These are phyloP conservation scores for Drymodes brunneopygia DNA, from an alignment of 2,113 vertebrate species.

Conservation along the genomic window DNA sequence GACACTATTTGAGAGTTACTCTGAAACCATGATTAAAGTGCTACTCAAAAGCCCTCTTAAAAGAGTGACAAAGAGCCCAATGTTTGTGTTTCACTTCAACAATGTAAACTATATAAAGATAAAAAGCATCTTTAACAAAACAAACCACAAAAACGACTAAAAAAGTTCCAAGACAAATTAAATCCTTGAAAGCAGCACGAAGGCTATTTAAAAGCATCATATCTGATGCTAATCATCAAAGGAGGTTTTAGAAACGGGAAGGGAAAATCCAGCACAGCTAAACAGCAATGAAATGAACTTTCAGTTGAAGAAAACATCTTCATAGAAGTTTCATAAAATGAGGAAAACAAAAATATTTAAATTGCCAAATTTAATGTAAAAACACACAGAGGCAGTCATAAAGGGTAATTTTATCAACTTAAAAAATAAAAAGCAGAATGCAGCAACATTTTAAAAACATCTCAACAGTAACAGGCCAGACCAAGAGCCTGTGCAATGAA, in stretches of 20 bases:
- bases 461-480: not conserved
- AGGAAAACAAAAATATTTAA: not conserved
- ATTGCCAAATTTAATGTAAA: not conserved
- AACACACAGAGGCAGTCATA: not conserved
- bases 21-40: not conserved
- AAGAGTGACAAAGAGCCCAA: not conserved
- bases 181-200: not conserved
- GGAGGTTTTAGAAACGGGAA: not conserved
- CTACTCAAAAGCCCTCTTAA: not conserved
- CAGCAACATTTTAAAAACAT: not conserved
- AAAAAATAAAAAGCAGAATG: not conserved
- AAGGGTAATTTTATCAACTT: not conserved
- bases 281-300: not conserved
- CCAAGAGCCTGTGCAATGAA: not conserved
- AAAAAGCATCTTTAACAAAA: constrained; percentile 2
- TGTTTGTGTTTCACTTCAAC: not conserved
- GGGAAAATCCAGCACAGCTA: not conserved
- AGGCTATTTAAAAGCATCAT: not conserved
- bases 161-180: not conserved
- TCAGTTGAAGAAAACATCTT: not conserved
- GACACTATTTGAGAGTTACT: not conserved
- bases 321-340: not conserved
- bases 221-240: not conserved
- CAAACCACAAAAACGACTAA: not conserved
- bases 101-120: not conserved